Conservation (phyloP, 2,888 invertebrate genomes). For the Onchidella celtica region DNA sequence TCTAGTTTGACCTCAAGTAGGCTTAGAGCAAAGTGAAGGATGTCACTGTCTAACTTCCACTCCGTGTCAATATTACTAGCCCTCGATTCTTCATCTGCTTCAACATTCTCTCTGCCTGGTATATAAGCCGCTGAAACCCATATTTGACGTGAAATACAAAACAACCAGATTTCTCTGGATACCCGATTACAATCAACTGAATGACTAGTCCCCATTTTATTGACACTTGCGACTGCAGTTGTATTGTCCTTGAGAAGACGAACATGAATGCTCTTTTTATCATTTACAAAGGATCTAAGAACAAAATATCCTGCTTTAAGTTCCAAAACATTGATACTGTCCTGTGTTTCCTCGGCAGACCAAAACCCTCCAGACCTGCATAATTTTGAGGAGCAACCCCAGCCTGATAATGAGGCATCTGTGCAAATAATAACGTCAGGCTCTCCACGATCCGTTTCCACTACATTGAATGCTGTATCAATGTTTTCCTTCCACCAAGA, state of each 20-base stretch:
- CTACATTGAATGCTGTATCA: neutral
- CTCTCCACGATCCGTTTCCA: neutral
- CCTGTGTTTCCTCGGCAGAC: neutral
- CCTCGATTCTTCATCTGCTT: slow-evolving; percentile 28
- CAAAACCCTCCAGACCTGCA: neutral
- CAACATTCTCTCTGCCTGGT: slow-evolving; percentile 33
- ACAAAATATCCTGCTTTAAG: neutral
- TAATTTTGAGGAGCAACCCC: neutral
- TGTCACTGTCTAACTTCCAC: slow-evolving; percentile 36
- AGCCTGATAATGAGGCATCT: too few species aligned
- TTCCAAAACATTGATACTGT: slow-evolving; percentile 8
- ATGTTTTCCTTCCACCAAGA: slow-evolving; percentile 39
- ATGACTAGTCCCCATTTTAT: slow-evolving; percentile 40
- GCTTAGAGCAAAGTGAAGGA: slow-evolving; percentile 10
- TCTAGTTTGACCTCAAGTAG: neutral
- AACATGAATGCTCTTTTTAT: neutral
- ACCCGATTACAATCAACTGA: slow-evolving; percentile 28
- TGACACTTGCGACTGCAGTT: slow-evolving; percentile 33
- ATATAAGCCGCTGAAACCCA: slow-evolving; percentile 45
- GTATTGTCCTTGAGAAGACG: slow-evolving; percentile 33
- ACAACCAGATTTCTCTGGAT: slow-evolving; percentile 35
- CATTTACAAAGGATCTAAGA: neutral
- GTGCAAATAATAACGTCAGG: neutral
- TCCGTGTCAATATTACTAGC: slow-evolving; percentile 24
- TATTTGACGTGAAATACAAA: slow-evolving; percentile 24